Evolutionary conservation across 2,113 vertebrate genomes (phyloP).

Genomic region (Triplophysa tibetana): DNA sequence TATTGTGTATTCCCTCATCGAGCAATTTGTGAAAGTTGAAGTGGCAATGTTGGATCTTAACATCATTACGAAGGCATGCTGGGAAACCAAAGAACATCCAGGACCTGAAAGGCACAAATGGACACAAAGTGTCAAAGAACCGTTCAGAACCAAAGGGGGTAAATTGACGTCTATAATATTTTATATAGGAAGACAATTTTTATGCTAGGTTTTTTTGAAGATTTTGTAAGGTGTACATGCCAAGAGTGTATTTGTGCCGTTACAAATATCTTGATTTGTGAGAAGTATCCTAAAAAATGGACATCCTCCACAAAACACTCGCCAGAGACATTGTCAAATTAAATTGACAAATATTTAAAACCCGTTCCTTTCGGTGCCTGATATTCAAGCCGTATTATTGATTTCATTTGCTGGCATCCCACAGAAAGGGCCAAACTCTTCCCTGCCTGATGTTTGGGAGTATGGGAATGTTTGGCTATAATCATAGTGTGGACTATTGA

Average conservation of each 20-base stretch:
- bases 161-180: too few relatives aligned
- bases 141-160: too few relatives aligned
- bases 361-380: background rate
- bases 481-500: slow-evolving; percentile 55
- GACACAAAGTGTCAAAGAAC: too few relatives aligned
- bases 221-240: background rate
- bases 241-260: background rate
- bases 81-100: too few relatives aligned
- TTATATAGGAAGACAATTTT: too few relatives aligned
- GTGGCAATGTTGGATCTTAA: too few relatives aligned
- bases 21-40: too few relatives aligned
- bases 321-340: slow-evolving; percentile 10
- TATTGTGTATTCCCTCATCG: too few relatives aligned
- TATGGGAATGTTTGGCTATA: slow-evolving; percentile 49
- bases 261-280: slow-evolving; percentile 31
- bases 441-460: slow-evolving; percentile 44
- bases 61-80: too few relatives aligned
- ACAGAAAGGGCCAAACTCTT: slow-evolving; percentile 26
- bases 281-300: slow-evolving; percentile 35
- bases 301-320: slow-evolving; percentile 23
- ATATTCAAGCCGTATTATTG: slow-evolving; percentile 5
- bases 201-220: background rate
- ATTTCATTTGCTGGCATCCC: slow-evolving; percentile 36
- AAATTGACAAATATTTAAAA: slow-evolving; percentile 25
- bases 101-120: too few relatives aligned